Conservation (phyloP, 2,797 vertebrate genomes). For the Pseudomugil gertrudae region DNA sequence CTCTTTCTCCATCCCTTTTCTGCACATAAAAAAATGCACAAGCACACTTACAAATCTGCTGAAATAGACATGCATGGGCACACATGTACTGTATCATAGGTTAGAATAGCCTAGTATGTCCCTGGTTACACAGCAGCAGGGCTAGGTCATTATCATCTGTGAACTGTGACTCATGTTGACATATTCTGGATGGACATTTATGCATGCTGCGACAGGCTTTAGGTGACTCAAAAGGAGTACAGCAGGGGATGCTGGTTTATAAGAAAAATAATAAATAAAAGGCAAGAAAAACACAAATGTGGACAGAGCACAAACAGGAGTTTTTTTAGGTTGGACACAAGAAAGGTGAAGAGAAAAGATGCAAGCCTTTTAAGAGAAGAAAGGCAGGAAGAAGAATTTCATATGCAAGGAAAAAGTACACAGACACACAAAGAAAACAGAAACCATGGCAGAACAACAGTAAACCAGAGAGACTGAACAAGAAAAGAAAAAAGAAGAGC, state of each 20-base stretch:
- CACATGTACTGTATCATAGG: constrained; percentile 10
- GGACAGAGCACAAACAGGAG: constrained; percentile 26
- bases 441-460: constrained; percentile 27
- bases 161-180: constrained; percentile 66
- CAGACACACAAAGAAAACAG: constrained; percentile 12
- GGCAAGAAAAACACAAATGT: constrained; percentile 14
- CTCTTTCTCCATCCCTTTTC: constrained; percentile 6
- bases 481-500: constrained; percentile 25
- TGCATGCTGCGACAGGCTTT: constrained; percentile 68
- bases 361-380: constrained; percentile 44
- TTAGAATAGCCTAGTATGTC: constrained; percentile 35
- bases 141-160: constrained; percentile 67
- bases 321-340: constrained; percentile 22
- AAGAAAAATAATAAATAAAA: constrained; percentile 30
- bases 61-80: constrained; percentile 45
- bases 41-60: constrained; percentile 35
- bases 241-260: constrained; percentile 16
- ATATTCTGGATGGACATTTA: constrained; percentile 61
- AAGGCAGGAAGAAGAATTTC: constrained; percentile 36
- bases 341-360: constrained; percentile 42
- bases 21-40: constrained; percentile 14
- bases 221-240: constrained; percentile 47
- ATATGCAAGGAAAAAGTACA: constrained; percentile 27
- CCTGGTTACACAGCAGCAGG: constrained; percentile 55
- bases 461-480: constrained; percentile 22